A percentile compares a stretch with the other conserved stretches of the same genome.
phyloP scores from a whole-genome alignment of 2,113 vertebrate species.

The Melanotaenia duboulayi region DNA sequence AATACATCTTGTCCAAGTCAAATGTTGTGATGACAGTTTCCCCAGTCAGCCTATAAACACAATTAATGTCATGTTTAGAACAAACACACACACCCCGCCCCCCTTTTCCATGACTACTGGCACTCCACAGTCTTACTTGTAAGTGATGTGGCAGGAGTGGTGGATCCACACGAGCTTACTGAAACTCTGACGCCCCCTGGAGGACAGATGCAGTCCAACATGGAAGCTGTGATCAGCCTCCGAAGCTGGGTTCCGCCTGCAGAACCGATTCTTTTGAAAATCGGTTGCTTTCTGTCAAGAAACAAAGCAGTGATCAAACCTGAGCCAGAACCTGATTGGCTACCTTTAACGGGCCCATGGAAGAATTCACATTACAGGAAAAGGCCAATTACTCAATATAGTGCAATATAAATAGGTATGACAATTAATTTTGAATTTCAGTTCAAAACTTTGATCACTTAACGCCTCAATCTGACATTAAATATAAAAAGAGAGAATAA shows the following conservation, averaged over 20 bases:
- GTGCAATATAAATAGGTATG: too few species aligned
- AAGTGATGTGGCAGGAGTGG: constrained; percentile 95
- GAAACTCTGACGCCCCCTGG: constrained; percentile 92
- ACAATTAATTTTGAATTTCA: too few species aligned
- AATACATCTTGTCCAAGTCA: constrained; percentile 97
- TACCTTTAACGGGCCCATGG: neutral
- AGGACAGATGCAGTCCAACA: constrained; percentile 92
- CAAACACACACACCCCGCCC: neutral
- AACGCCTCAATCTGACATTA: too few species aligned
- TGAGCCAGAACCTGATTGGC: neutral
- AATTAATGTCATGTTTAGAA: neutral
- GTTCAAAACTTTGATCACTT: too few species aligned
- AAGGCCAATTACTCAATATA: too few species aligned
- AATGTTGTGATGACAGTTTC: constrained; percentile 94
- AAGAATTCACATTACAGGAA: neutral
- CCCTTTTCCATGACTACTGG: neutral
- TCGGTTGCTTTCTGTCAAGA: constrained; percentile 88
- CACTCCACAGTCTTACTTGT: constrained; percentile 84
- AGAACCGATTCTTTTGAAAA: constrained; percentile 92
- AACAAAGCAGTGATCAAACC: neutral
- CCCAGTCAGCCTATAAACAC: constrained; percentile 87
- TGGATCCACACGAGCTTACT: constrained; percentile 97
- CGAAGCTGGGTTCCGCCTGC: constrained; percentile 87
- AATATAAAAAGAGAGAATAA: too few species aligned
- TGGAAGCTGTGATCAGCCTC: constrained; percentile 96